Evolutionary conservation across 1,140 invertebrate species (phyloP).

Genomic region (Nasonia giraulti): DNA sequence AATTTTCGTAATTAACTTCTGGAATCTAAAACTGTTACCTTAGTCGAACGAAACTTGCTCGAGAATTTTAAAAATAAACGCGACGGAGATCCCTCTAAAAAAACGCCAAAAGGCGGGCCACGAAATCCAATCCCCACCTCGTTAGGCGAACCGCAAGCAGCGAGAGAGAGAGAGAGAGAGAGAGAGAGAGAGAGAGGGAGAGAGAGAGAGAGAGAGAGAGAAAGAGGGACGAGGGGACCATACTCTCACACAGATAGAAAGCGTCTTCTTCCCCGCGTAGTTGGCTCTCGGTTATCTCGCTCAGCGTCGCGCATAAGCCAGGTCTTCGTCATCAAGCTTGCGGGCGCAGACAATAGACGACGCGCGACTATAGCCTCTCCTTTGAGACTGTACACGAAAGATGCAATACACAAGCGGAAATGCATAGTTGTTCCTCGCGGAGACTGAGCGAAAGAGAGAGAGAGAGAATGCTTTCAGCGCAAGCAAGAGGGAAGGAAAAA

Average conservation of each 20-base stretch:
- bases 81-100: too few species aligned
- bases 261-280: neutral
- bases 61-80: too few species aligned
- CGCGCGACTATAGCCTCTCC: neutral
- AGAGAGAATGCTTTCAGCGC: constrained; percentile 4
- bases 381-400: neutral
- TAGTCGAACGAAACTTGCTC: too few species aligned
- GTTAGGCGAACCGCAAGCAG: neutral
- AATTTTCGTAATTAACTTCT: too few species aligned
- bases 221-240: too few species aligned
- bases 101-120: too few species aligned
- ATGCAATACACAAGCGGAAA: constrained; percentile 29
- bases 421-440: constrained; percentile 26
- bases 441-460: neutral
- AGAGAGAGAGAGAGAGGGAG: too few species aligned
- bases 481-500: neutral
- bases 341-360: neutral
- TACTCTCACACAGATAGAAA: neutral
- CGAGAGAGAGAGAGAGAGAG: too few species aligned
- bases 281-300: constrained; percentile 23
- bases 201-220: too few species aligned
- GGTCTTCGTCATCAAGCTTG: too few species aligned
- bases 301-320: too few species aligned
- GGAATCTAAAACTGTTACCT: too few species aligned
- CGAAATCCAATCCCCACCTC: neutral